Evolutionary conservation across 2,888 invertebrate genomes (phyloP).

Genomic region (Nomada hirtipes): DNA sequence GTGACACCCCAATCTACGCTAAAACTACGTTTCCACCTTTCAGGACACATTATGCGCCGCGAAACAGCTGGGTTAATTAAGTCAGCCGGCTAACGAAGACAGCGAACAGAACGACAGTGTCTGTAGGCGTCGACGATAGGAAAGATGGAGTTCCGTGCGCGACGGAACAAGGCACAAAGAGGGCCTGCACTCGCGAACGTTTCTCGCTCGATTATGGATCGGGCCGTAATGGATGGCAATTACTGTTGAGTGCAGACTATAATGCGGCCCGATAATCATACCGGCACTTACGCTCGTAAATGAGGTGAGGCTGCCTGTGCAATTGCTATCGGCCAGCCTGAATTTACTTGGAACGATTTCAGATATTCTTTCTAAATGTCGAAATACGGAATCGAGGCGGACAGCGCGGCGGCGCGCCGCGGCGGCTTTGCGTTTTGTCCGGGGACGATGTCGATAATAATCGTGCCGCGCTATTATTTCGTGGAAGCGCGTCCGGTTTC

Average conservation of each 20-base stretch:
- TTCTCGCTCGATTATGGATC: conserved; percentile 68
- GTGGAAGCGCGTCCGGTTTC: conserved; percentile 9
- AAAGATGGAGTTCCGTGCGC: conserved; percentile 59
- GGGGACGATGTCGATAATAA: conserved; percentile 10
- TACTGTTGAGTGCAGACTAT: conserved; percentile 70
- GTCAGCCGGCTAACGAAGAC: conserved; percentile 63
- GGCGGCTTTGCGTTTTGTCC: neutral
- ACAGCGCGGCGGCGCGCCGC: neutral
- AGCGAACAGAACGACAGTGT: conserved; percentile 42
- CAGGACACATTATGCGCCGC: conserved; percentile 19
- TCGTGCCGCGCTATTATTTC: neutral
- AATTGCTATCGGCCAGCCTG: conserved; percentile 24
- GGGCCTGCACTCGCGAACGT: conserved; percentile 50
- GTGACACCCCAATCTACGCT: neutral
- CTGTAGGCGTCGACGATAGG: conserved; percentile 55
- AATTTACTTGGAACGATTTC: conserved; percentile 32
- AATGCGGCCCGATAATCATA: conserved; percentile 70
- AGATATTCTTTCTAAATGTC: conserved; percentile 19
- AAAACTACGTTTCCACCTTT: neutral
- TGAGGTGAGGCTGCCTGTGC: conserved; percentile 49
- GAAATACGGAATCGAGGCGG: neutral
- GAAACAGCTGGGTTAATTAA: conserved; percentile 58
- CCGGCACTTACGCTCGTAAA: conserved; percentile 64
- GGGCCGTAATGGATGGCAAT: conserved; percentile 71
- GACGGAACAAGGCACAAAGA: conserved; percentile 67